Evolutionary conservation across 2,888 invertebrate genomes (phyloP).

Genomic region (Acanthococcus lagerstroemiae): DNA sequence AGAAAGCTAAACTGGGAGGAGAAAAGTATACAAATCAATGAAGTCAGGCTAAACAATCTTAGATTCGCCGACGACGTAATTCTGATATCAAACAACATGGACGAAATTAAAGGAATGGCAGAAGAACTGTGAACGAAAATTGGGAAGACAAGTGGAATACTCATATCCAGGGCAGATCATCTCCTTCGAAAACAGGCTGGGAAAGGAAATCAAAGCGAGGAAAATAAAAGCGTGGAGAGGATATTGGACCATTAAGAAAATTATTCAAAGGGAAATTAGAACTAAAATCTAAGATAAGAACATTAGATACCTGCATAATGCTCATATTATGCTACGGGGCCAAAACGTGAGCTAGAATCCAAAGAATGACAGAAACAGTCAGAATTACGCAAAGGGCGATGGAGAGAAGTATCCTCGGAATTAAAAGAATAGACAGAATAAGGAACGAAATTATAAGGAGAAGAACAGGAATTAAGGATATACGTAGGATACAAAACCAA

Average conservation of each 20-base stretch:
- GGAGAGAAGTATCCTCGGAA: no score
- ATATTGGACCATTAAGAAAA: neutral
- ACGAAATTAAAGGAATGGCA: no score
- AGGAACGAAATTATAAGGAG: neutral
- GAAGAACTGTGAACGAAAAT: no score
- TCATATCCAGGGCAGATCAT: neutral
- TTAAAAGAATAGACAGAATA: neutral
- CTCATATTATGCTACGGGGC: neutral
- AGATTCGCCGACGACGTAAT: no score
- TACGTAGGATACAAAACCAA: neutral
- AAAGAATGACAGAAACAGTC: no score
- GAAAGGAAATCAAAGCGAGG: neutral
- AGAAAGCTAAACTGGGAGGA: no score
- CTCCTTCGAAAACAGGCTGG: neutral
- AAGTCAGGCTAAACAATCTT: no score
- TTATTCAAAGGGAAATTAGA: no score
- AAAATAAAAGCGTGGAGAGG: neutral
- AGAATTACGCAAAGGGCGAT: no score
- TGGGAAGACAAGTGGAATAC: neutral
- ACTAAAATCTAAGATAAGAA: neutral
- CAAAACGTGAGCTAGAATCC: neutral
- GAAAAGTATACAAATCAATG: no score
- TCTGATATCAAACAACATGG: no score
- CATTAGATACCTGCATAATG: neutral
- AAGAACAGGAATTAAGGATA: neutral